phyloP scores from a whole-genome alignment of 2,888 invertebrate species.

The Habroteleia sp. region DNA sequence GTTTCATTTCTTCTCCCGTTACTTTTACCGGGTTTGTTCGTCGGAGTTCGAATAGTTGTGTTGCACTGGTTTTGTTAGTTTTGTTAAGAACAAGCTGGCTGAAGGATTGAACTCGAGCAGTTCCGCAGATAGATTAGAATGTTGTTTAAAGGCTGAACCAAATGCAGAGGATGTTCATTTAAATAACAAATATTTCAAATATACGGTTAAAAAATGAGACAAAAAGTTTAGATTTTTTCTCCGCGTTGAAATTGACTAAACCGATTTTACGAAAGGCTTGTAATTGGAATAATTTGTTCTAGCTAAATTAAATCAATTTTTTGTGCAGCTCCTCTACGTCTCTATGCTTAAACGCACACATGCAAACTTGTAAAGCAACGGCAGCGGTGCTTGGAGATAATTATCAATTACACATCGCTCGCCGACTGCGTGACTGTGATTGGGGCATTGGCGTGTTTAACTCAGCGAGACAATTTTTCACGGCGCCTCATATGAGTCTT shows the following conservation, averaged over 20 bases:
- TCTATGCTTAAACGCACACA: neutral
- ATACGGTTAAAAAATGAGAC: too few species aligned
- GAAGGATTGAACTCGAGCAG: slow-evolving; percentile 7
- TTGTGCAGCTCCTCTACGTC: neutral
- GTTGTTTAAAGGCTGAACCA: slow-evolving; percentile 9
- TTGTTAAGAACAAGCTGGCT: slow-evolving; percentile 11
- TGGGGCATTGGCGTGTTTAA: slow-evolving; percentile 26
- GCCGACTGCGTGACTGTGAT: slow-evolving; percentile 39
- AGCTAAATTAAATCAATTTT: neutral
- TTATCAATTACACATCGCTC: slow-evolving; percentile 67
- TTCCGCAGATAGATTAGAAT: slow-evolving; percentile 10
- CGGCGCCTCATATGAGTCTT: slow-evolving; percentile 17
- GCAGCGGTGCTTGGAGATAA: slow-evolving; percentile 65
- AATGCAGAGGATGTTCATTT: slow-evolving; percentile 20
- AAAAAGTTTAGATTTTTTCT: too few species aligned
- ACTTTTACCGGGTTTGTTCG: slow-evolving; percentile 31
- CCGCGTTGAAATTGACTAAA: too few species aligned
- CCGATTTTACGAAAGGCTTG: too few species aligned
- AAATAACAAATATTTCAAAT: slow-evolving; percentile 1
- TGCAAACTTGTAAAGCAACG: slow-evolving; percentile 30
- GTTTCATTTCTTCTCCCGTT: slow-evolving; percentile 45
- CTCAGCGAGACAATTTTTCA: slow-evolving; percentile 54
- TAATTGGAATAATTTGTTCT: too few species aligned
- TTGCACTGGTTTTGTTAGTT: slow-evolving; percentile 7
- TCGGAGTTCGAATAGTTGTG: slow-evolving; percentile 13